These are phyloP conservation scores for Sebastes nivosus DNA, from an alignment of 2,797 vertebrate species.

Conservation along the genomic window DNA sequence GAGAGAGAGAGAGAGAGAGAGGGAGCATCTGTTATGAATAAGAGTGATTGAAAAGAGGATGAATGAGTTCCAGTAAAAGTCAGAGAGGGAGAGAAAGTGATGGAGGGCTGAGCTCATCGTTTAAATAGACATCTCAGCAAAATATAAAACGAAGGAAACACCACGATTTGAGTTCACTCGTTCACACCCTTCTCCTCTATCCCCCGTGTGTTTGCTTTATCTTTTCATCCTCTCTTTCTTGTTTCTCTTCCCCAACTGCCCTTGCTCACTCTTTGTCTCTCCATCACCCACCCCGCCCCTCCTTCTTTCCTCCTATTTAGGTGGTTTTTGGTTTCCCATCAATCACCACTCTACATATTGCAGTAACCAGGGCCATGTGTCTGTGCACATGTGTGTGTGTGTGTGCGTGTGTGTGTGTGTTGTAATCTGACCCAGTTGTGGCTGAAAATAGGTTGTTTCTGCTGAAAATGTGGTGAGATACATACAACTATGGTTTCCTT, in stretches of 20 bases:
- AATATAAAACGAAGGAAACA: not conserved
- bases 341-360: constrained; percentile 72
- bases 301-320: constrained; percentile 46
- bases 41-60: constrained; percentile 43
- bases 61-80: constrained; percentile 52
- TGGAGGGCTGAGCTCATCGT: constrained; percentile 14
- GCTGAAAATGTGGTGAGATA: constrained; percentile 10
- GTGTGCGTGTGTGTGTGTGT: constrained; percentile 15
- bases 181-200: constrained; percentile 13
- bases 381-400: constrained; percentile 1
- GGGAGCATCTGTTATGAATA: constrained; percentile 66
- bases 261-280: constrained; percentile 15
- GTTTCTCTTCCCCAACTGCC: not conserved
- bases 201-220: not conserved
- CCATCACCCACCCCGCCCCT: not conserved
- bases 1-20: not conserved
- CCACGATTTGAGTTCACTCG: not conserved
- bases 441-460: constrained; percentile 27
- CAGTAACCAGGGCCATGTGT: constrained; percentile 77
- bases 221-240: not conserved
- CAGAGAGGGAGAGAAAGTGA: constrained; percentile 13
- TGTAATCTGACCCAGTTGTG: constrained; percentile 50
- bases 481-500: not conserved
- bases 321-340: constrained; percentile 78
- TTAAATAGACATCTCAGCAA: constrained; percentile 10